These are phyloP conservation scores for Augochlorella aurata DNA, from an alignment of 2,888 invertebrate species.

Conservation along the genomic window DNA sequence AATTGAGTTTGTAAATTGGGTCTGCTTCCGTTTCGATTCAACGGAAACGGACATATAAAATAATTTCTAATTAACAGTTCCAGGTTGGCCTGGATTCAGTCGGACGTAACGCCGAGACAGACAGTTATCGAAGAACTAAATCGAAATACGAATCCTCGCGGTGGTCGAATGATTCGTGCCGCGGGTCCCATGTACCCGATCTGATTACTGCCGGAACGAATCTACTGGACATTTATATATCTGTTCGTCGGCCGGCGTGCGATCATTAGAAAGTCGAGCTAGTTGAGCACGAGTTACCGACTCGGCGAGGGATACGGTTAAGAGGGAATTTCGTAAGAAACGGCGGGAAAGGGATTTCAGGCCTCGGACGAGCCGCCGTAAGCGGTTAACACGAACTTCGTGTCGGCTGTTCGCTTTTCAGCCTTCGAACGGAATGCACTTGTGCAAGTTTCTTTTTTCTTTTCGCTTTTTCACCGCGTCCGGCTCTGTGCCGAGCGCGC, in stretches of 20 bases:
- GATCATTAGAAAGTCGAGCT: slow-evolving; percentile 62
- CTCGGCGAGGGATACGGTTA: slow-evolving; percentile 34
- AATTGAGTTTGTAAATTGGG: too few relatives aligned
- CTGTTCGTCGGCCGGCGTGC: not conserved
- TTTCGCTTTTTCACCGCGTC: slow-evolving; percentile 9
- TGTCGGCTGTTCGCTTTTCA: not conserved
- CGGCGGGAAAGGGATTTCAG: slow-evolving; percentile 44
- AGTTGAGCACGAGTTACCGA: slow-evolving; percentile 10
- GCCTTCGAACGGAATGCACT: slow-evolving; percentile 19
- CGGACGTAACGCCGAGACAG: too few relatives aligned
- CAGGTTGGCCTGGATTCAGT: too few relatives aligned
- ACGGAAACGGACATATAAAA: too few relatives aligned
- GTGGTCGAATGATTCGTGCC: not conserved
- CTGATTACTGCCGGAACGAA: not conserved
- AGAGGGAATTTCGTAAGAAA: slow-evolving; percentile 38
- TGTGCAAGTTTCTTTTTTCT: not conserved
- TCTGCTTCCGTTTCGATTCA: too few relatives aligned
- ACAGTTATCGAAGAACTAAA: too few relatives aligned
- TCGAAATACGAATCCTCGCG: too few relatives aligned
- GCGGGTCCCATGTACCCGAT: not conserved
- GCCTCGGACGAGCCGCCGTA: slow-evolving; percentile 23
- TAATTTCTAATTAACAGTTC: too few relatives aligned
- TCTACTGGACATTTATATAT: not conserved
- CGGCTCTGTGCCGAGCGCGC: not conserved
- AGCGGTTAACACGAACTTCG: slow-evolving; percentile 6